phyloP scores from a whole-genome alignment of 2,888 invertebrate genomes.

The Diaperis boleti region DNA sequence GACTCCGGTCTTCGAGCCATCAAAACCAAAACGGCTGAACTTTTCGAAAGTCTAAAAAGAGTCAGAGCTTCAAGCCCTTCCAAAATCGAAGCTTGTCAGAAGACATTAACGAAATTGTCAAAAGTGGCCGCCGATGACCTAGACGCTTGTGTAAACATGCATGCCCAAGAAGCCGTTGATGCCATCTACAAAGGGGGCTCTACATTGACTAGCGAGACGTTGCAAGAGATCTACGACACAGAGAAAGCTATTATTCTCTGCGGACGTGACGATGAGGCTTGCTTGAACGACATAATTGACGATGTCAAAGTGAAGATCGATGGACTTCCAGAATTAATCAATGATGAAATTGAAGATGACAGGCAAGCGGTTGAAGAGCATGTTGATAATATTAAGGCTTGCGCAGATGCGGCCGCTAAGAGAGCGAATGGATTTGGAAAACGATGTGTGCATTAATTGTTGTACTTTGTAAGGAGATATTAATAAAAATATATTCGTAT shows the following conservation, averaged over 20 bases:
- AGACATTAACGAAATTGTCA: neutral
- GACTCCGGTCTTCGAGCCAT: neutral
- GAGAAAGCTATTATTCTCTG: slow-evolving; percentile 10
- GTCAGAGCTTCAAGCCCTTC: neutral
- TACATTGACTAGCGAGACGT: neutral
- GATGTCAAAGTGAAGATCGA: neutral
- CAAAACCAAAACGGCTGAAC: neutral
- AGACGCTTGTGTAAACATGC: slow-evolving; percentile 1
- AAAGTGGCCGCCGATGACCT: neutral
- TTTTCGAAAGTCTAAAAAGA: neutral
- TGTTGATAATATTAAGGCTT: slow-evolving; percentile 2
- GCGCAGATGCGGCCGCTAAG: neutral
- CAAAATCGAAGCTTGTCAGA: neutral
- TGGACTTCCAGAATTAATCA: neutral
- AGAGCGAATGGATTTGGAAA: too few species aligned
- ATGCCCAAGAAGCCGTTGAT: slow-evolving; percentile 9
- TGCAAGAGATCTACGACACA: slow-evolving; percentile 8
- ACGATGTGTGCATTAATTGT: too few species aligned
- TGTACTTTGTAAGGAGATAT: too few species aligned
- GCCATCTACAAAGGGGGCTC: neutral
- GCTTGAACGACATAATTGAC: neutral
- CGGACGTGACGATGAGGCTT: slow-evolving; percentile 5
- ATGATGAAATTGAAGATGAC: slow-evolving; percentile 16
- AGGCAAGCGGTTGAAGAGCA: slow-evolving; percentile 8
- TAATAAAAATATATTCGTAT: too few species aligned